Base-by-base conservation (phyloP, 1,140 invertebrate species). In the Cotesia typhae region DNA sequence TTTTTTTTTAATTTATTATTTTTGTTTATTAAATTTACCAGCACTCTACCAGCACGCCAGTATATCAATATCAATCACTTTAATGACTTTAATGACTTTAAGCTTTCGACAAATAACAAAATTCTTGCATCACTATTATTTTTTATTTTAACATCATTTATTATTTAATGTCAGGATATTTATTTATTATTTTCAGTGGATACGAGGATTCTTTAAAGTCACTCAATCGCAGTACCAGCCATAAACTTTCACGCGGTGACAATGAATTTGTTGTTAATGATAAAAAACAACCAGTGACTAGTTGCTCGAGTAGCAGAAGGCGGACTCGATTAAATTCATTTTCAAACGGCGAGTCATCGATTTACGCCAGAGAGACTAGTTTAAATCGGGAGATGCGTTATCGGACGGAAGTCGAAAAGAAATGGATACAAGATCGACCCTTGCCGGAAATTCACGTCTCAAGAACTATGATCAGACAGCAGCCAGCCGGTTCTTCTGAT, bases 201-300 rank as follows among this genome's bases (percentile, higher is more conserved):
- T 87, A 86, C 77, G 85, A 87, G 67, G 85, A 87, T 63, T 87
- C 85, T 0, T 74, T 87, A 20, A 85, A 85, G 66, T 87, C 85
- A 0, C 74, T 85, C 17, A 82, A 82, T 28, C 82, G 80, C 77
- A 79, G 76, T 47, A 77, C 65, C 52, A 67, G 9, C 47, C 82
- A 77, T 70, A 76, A 81, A 12, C 36, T 73, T 6, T 70, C 76
- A 0, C 28, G 74, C 57, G n/a, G 68, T 61, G n/a, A 67, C 12
- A 80, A 79, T 52, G 82, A 83, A 4, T 35, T 6, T 65, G 66
- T 6, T 65, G 66, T 74, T 69, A 72, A 47, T 68, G 73, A 6
- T 75, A 71, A 0, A 75, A 73, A 75, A 76, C 78, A 67, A 71
- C 76, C 9, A 70, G 63, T 68, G 52, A 67, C 55, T 0, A 59